Base-by-base conservation (phyloP, 2,888 invertebrate genomes). In the Protonemura montana region DNA sequence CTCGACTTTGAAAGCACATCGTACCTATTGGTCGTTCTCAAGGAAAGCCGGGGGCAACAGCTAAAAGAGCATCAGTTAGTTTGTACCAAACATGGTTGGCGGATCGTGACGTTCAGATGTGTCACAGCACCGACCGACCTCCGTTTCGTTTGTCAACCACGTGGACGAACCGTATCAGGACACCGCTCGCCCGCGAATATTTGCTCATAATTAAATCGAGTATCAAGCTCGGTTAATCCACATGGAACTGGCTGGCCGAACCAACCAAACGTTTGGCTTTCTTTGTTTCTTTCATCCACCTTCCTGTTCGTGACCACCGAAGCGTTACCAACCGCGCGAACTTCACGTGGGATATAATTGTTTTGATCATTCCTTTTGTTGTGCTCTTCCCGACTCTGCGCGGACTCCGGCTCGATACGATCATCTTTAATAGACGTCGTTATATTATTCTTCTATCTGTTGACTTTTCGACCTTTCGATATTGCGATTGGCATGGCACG, bases 281-380 rank as follows among this genome's bases (percentile, higher is more conserved):
- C 41, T 30, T 30, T 41, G 82, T 30, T 84, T 84, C 82, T 82
- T 82, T 27, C 28, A 28, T 76, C 13, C 76, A 10, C 59, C 84
- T 84, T 76, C 84, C 84, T 83, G 59, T 28, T 59, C 59, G 84
- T 76, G 76, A 59, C 13, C 76, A 30, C 7, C 84, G 76, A 25
- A 59, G 84, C 84, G 84, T n/a, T 26, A 76, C 84, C 29, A 30
- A 3, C 30, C 1, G 81, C 59, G 59, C 59, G 59, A 81, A 6
- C 28, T 81, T 81, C 81, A 81, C 81, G 81, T 81, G 28, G 28
- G 30, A 30, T 81, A 30, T 27, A 81, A 82, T 82, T 42, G 42
- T 82, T 82, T 35, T 35, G 41, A 41, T 41, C 42, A 41, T 82
- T 42, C 82, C 27, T 82, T 82, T 82, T 41, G 82, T 82, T 82